Conservation (phyloP, 2,113 vertebrate species). For the Pseudorectes ferrugineus region DNA sequence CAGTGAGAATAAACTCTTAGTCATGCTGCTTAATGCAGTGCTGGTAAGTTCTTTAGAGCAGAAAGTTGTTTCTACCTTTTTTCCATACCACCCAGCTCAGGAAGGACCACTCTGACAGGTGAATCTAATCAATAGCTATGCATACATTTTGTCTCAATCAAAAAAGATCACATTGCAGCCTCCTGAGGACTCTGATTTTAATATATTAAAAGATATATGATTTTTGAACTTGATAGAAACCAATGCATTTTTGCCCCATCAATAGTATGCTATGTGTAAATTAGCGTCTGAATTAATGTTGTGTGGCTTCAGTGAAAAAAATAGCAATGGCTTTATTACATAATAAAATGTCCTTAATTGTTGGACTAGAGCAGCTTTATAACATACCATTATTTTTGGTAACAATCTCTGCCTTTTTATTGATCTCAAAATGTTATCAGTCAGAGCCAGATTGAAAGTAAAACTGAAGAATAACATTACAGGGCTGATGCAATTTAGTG, state of each 20-base stretch:
- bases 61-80: neutral
- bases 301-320: constrained; percentile 42
- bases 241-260: constrained; percentile 28
- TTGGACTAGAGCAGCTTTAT: constrained; percentile 67
- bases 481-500: neutral
- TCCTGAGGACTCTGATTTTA: constrained; percentile 1
- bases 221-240: constrained; percentile 26
- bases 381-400: constrained; percentile 64
- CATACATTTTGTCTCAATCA: constrained; percentile 18
- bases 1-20: neutral
- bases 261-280: constrained; percentile 58
- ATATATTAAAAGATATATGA: neutral
- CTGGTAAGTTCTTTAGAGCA: neutral
- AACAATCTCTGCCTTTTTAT: constrained; percentile 57
- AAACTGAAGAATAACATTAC: constrained; percentile 50
- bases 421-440: constrained; percentile 65
- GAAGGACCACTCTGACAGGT: neutral
- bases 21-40: neutral
- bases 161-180: neutral
- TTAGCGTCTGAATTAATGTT: constrained; percentile 68
- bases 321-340: constrained; percentile 52
- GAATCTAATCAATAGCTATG: neutral
- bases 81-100: neutral
- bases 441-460: constrained; percentile 55
- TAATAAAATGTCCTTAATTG: constrained; percentile 75